Base-by-base conservation (phyloP, 2,113 vertebrate genomes). In the Meles meles region DNA sequence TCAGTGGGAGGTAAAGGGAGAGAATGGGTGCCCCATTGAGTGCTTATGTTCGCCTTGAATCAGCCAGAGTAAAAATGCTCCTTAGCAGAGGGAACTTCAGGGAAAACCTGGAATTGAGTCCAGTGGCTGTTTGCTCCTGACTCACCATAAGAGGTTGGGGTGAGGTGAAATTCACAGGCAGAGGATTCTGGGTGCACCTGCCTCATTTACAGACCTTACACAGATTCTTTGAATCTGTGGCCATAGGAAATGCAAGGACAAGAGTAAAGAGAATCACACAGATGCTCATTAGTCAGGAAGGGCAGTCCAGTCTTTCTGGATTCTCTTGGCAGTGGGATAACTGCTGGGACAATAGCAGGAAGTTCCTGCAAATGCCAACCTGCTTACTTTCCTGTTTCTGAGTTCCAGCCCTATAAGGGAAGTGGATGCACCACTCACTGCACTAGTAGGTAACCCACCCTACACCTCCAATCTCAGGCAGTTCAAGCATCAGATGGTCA, bases 161-260 rank as follows among this genome's bases (percentile, higher is more conserved):
- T 10, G 9, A 49, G 12, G 7, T 71, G 17, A 57, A 25, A 57
- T 6, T 63, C 76, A 5, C 63, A 65, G 65, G 27, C 42, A 80
- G 49, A 55, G 31, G 67, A 34, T 10, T 11, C 81, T 0, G 0
- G 20, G 17, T 27, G 37, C 12, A 18, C 42, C 65, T 34, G 4
- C 25, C 55, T 7, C 3, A 55, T 18, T 61, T 14, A 12, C 5
- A 17, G n/a, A 29, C 7, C 55, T 47, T 6, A 37, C n/a, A 10
- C 29, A 42, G 57, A 34, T 9, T 81, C 59, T 71, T 67, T 29
- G 44, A 17, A 31, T 5, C 1, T 3, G 23, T 12, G 34, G 27
- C 37, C 21, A 11, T 0, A 0, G 8, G n/a, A 18, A 9, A 18
- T 7, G 11, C 31, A 74, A 47, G 8, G 34, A 57, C 55, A 18